Evolutionary conservation across 2,888 invertebrate species (phyloP).

Genomic region (Drosophila prostipennis): DNA sequence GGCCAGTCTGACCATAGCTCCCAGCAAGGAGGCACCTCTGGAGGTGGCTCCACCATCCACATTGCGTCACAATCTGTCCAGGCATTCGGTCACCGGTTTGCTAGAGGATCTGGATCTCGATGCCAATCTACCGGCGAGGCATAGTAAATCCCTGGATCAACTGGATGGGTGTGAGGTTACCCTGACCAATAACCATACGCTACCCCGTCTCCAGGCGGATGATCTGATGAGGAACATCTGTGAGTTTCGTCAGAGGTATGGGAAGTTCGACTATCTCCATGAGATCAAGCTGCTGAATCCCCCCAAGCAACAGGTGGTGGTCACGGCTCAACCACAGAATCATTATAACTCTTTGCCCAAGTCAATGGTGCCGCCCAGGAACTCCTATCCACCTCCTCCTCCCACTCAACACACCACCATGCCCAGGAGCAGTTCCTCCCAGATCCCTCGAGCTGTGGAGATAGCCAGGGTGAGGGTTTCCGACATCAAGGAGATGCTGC

Average conservation of each 20-base stretch:
- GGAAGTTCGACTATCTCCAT: constrained; percentile 84
- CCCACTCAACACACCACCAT: constrained; percentile 85
- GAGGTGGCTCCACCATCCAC: constrained; percentile 44
- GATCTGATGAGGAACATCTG: constrained; percentile 87
- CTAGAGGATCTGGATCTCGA: constrained; percentile 83
- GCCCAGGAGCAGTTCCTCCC: constrained; percentile 87
- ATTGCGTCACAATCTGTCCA: constrained; percentile 84
- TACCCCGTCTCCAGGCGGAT: constrained; percentile 84
- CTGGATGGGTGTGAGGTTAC: constrained; percentile 84
- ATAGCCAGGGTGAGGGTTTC: constrained; percentile 83
- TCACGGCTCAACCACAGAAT: constrained; percentile 33
- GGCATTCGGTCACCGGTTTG: constrained; percentile 87
- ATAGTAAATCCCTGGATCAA: constrained; percentile 93
- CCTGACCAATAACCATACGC: constrained; percentile 59
- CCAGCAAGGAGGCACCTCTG: constrained; percentile 82
- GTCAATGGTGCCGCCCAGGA: constrained; percentile 86
- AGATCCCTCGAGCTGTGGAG: constrained; percentile 84
- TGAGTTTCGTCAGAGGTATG: constrained; percentile 88
- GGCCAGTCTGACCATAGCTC: constrained; percentile 88
- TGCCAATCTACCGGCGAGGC: constrained; percentile 86
- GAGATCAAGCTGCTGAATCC: constrained; percentile 83
- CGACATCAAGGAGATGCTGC: constrained; percentile 83
- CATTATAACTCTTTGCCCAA: constrained; percentile 83
- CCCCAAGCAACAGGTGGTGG: constrained; percentile 63
- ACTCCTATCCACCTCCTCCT: constrained; percentile 86